These are phyloP conservation scores for Hyalella azteca DNA, from an alignment of 2,888 invertebrate species.

Conservation along the genomic window DNA sequence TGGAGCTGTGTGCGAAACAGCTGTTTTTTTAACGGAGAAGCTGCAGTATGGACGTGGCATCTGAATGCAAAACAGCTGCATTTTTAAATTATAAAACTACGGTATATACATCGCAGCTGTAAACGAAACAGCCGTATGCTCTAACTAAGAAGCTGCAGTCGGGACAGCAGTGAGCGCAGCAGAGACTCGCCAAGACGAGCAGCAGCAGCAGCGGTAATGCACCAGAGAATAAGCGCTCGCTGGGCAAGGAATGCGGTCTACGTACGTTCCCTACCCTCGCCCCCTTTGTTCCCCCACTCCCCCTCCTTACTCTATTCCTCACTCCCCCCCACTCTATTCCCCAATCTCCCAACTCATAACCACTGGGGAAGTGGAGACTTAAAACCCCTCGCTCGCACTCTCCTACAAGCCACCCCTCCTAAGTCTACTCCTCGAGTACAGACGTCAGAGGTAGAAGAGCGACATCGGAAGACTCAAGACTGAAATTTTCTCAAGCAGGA, in stretches of 20 bases:
- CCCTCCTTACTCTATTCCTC: conserved; percentile 36
- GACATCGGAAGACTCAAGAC: neutral
- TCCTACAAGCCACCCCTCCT: neutral
- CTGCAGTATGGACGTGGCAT: no score
- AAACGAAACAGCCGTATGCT: no score
- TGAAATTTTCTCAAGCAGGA: neutral
- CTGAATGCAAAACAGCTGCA: no score
- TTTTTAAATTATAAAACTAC: no score
- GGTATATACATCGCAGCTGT: no score
- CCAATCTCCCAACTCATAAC: neutral
- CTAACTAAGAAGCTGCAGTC: no score
- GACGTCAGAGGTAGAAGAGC: neutral
- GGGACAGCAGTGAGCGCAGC: neutral
- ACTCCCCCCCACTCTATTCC: neutral
- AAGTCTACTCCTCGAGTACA: conserved; percentile 5
- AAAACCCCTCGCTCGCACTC: neutral
- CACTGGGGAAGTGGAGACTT: neutral
- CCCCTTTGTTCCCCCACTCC: neutral
- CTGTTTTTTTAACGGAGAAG: no score
- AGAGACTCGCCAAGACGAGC: conserved; percentile 42
- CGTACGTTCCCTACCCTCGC: neutral
- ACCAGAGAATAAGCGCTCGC: conserved; percentile 26
- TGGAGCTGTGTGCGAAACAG: no score
- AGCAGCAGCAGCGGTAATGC: conserved; percentile 48
- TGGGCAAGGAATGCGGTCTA: conserved; percentile 15